Conservation (phyloP, 2,888 invertebrate species). For the Scelioninae gen. 2 region DNA sequence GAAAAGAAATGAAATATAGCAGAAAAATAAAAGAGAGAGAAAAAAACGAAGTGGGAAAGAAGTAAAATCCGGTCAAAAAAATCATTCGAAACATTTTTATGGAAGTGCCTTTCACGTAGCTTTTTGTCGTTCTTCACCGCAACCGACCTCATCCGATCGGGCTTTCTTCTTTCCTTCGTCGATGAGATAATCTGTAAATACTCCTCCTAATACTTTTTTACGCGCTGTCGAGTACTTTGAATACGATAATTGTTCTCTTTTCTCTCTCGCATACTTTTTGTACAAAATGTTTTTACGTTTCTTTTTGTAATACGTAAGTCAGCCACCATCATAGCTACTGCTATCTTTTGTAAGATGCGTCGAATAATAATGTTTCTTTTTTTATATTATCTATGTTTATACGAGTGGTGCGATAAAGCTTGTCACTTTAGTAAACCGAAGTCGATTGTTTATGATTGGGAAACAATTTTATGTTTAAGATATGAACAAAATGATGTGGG, state of each 20-base stretch:
- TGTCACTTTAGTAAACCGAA: conserved; percentile 59
- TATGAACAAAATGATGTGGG: not conserved
- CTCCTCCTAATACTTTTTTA: conserved; percentile 65
- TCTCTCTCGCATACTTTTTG: conserved; percentile 71
- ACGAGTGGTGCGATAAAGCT: conserved; percentile 66
- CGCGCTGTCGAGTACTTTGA: conserved; percentile 68
- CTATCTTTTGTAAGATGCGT: conserved; percentile 66
- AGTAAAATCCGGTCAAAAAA: conserved; percentile 16
- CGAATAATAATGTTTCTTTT: conserved; percentile 68
- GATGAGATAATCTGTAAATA: conserved; percentile 67
- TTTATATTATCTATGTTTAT: conserved; percentile 63
- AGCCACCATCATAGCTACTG: conserved; percentile 60
- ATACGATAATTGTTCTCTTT: conserved; percentile 67
- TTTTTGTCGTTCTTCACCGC: conserved; percentile 33
- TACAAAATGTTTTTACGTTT: conserved; percentile 75
- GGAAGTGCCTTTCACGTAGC: conserved; percentile 45
- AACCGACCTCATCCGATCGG: conserved; percentile 32
- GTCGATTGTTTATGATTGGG: conserved; percentile 33
- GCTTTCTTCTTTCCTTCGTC: conserved; percentile 39
- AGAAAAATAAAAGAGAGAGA: conserved; percentile 32
- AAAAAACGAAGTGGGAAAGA: conserved; percentile 46
- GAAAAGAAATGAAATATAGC: conserved; percentile 18
- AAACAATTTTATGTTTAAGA: not conserved
- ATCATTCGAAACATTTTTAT: conserved; percentile 19
- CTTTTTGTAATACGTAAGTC: conserved; percentile 68